Percentiles rank a stretch among this genome's conserved stretches.
Evolutionary conservation across 1,140 invertebrate species (phyloP).

Genomic region (Tetragnatha versicolor): DNA sequence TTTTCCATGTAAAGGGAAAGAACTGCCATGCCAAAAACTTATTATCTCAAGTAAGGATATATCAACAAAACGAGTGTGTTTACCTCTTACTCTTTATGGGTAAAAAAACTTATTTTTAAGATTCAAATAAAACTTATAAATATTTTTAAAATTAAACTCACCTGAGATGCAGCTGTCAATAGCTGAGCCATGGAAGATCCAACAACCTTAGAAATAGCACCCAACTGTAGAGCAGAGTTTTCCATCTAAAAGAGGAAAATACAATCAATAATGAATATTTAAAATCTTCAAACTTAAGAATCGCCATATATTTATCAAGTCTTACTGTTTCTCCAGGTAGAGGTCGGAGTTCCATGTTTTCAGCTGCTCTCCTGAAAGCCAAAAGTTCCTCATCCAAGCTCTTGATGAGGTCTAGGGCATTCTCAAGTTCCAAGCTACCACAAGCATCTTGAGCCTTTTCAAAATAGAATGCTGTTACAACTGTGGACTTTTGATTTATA

Average conservation of each 20-base stretch:
- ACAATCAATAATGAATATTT: background rate
- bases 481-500: too few species aligned
- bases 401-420: conserved; percentile 81
- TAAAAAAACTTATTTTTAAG: too few species aligned
- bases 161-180: conserved; percentile 81
- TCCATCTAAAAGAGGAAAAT: conserved; percentile 70
- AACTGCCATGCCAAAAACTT: too few species aligned
- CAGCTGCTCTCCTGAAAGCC: conserved; percentile 78
- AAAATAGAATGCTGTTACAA: conserved; percentile 31
- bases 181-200: conserved; percentile 78
- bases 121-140: too few species aligned
- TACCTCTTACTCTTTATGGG: too few species aligned
- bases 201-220: conserved; percentile 73
- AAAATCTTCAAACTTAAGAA: too few species aligned
- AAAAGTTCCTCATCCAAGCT: conserved; percentile 82
- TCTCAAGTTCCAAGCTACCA: conserved; percentile 83
- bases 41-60: background rate
- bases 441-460: conserved; percentile 80
- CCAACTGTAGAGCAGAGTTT: conserved; percentile 75
- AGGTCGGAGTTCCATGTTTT: conserved; percentile 75
- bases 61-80: background rate
- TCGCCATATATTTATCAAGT: background rate
- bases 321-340: conserved; percentile 83
- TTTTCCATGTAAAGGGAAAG: too few species aligned
- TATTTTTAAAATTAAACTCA: conserved; percentile 51